phyloP scores from a whole-genome alignment of 2,797 vertebrate species.

The Myotis planiceps region DNA sequence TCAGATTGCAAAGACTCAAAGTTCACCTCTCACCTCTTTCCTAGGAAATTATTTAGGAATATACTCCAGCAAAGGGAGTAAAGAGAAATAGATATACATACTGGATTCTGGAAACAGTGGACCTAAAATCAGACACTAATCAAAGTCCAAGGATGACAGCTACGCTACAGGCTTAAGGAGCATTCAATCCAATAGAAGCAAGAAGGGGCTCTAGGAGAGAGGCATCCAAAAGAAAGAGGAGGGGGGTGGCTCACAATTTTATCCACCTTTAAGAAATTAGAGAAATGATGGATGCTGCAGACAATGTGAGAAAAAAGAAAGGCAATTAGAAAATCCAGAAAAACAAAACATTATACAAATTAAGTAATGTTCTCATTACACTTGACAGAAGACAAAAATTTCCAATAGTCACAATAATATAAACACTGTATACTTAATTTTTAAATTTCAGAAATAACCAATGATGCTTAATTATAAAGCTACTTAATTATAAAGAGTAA shows the following conservation, averaged over 20 bases:
- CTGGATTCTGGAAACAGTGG: neutral
- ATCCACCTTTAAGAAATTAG: constrained; percentile 1
- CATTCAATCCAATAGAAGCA: neutral
- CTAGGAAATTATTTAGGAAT: constrained; percentile 19
- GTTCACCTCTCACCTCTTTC: neutral
- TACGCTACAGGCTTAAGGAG: neutral
- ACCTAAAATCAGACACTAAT: neutral
- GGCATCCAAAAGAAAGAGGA: neutral
- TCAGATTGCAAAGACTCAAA: constrained; percentile 18
- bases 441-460: constrained; percentile 33
- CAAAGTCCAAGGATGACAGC: neutral
- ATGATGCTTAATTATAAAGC: constrained; percentile 23
- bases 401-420: neutral
- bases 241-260: neutral
- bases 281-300: neutral
- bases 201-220: neutral
- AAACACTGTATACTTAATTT: constrained; percentile 37
- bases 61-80: neutral
- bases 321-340: neutral
- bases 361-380: constrained; percentile 5
- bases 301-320: neutral
- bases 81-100: neutral
- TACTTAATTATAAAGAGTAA: constrained; percentile 29
- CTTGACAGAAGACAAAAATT: neutral
- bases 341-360: neutral